Conservation (phyloP, 2,888 invertebrate genomes). For the Amblyjoppa fuscipennis region DNA sequence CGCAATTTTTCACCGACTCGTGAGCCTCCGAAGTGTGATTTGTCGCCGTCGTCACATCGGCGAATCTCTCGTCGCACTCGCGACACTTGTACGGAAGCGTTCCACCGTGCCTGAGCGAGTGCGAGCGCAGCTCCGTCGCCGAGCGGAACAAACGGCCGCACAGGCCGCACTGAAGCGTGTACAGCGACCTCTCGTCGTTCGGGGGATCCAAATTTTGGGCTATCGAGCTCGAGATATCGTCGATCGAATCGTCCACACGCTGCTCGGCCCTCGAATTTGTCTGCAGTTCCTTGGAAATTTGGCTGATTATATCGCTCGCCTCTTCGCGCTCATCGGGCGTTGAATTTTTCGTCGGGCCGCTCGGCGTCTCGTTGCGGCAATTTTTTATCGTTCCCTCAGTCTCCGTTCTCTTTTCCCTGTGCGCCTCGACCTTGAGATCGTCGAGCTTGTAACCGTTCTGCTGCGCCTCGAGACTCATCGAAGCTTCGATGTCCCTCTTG, state of each 20-base stretch:
- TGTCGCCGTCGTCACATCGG: conserved; percentile 41
- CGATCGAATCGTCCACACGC: not conserved
- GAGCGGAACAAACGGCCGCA: conserved; percentile 58
- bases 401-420: not conserved
- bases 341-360: not conserved
- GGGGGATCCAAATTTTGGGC: not conserved
- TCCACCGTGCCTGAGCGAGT: conserved; percentile 57
- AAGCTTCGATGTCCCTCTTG: not conserved
- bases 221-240: conserved; percentile 1
- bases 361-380: not conserved
- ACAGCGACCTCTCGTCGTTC: not conserved
- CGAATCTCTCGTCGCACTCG: conserved; percentile 58
- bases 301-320: not conserved
- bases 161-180: conserved; percentile 38
- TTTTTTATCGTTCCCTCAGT: not conserved
- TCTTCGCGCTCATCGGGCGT: not conserved
- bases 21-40: conserved; percentile 47
- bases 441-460: not conserved
- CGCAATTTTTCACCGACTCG: conserved; percentile 35
- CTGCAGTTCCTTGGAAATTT: not conserved
- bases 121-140: conserved; percentile 49
- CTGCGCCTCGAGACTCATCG: not conserved
- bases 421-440: not conserved
- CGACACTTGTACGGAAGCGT: conserved; percentile 57
- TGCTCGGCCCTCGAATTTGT: not conserved